Base-by-base conservation (phyloP, 2,888 invertebrate species). In the Sphaerophoria taeniata region DNA sequence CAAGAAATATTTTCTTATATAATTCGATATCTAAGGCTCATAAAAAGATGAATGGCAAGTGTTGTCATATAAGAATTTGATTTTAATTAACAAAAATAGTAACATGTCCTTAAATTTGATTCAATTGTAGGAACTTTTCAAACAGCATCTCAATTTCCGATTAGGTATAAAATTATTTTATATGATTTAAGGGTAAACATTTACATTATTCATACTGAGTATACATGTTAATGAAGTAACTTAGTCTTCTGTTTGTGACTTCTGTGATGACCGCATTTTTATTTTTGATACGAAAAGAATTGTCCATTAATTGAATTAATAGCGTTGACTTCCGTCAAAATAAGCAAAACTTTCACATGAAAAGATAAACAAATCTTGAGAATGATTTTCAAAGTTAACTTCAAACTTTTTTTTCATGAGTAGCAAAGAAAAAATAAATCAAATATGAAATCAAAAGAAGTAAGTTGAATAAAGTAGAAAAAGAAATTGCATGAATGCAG, bases 191-290 rank as follows among this genome's bases (percentile, higher is more conserved):
- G n/a, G n/a, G n/a, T n/a, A n/a, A n/a, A n/a, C n/a, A n/a, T n/a
- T n/a, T n/a, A n/a, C n/a, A n/a, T n/a, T n/a, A n/a, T n/a, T n/a
- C n/a, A n/a, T n/a, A n/a, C n/a, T n/a, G n/a, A n/a, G n/a, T 12
- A 58, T n/a, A 58, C 12, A 24, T 16, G 24, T 60, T 9, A 36
- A 36, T 6, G 5, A 69, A 61, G 77, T 63, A 69, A 36, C 43
- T 49, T 58, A n/a, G 47, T 65, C 51, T 69, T 55, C 78, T 84
- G 71, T 16, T 84, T 67, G 55, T 84, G 79, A 65, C 79, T 79
- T 71, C 60, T 67, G 14, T 33, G 16, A 51, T 73, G 73, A 69
- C 65, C 79, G 45, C 58, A 65, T 53, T 63, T 49, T 6, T 12
- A 31, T 51, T n/a, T n/a, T n/a, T n/a, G n/a, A n/a, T n/a, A 65